Evolutionary conservation across 2,113 vertebrate species (phyloP), one percentile per base, ranked within the genome.

Genomic region (Sula dactylatra): DNA sequence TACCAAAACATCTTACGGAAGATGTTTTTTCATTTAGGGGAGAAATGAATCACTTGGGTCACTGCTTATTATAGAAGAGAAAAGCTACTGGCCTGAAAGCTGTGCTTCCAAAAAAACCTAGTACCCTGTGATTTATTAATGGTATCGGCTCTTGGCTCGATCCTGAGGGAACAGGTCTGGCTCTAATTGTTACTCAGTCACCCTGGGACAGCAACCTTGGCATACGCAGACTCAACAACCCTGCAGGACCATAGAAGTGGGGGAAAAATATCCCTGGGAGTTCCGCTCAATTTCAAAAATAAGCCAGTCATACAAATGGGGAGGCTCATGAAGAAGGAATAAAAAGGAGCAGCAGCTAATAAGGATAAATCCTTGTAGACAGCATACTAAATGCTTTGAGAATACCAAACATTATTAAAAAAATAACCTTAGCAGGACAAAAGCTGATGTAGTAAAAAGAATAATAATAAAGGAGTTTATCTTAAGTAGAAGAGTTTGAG

Each of bases 221-320:
- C 13, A 14, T 11, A 9, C 0, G 0, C 0, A 0, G 32, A 34
- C 17, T 80, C 3, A 4, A 55, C 7, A 24, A 6, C 36, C 24
- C 44, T 31, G 16, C 36, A 65, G 50, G 8, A 82, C 24, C 38
- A 74, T 7, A 40, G 19, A 55, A 58, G 7, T 14, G 16, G 9
- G 31, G 9, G 12, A 9, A 36, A 58, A 91, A 32, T 19, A 86
- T 7, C 32, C 24, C 42, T 31, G 4, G 42, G 67, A 73, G 25
- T 44, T 27, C 16, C 11, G 31, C 26, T 67, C 59, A 3, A 52
- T 59, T 76, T 67, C 29, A 32, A 40, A 89, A 73, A 3, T 19
- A 2, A 47, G 22, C 55, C 77, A 73, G 21, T 40, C 27, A 32
- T 38, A 65, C 34, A 42, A 56, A n/a, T 5, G 11, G 5, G n/a